These are phyloP conservation scores for Microctenopoma lineatum DNA, from an alignment of 2,797 vertebrate genomes.

Conservation along the genomic window DNA sequence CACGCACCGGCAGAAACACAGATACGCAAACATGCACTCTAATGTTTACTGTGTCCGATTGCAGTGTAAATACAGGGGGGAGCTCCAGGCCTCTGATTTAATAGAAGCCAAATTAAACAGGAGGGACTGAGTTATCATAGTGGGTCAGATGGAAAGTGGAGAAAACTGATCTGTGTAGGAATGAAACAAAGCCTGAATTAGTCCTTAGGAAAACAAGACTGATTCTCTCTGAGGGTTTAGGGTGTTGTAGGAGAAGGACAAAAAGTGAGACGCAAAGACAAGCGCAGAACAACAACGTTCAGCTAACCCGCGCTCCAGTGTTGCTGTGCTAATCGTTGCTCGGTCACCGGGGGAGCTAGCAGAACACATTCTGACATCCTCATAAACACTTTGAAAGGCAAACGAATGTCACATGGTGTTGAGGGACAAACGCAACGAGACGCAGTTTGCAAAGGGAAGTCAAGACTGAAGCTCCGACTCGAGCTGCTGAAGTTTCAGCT, in stretches of 20 bases:
- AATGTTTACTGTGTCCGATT: slow-evolving; percentile 75
- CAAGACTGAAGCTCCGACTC: slow-evolving; percentile 6
- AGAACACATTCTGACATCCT: slow-evolving; percentile 75
- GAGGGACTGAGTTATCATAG: slow-evolving; percentile 64
- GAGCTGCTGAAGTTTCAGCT: slow-evolving; percentile 9
- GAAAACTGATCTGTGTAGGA: slow-evolving; percentile 62
- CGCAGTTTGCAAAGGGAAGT: slow-evolving; percentile 20
- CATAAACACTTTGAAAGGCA: slow-evolving; percentile 73
- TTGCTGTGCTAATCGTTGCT: slow-evolving; percentile 66
- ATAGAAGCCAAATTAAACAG: slow-evolving; percentile 82
- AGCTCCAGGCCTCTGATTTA: slow-evolving; percentile 67
- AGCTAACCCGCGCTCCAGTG: slow-evolving; percentile 48
- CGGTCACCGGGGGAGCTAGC: slow-evolving; percentile 40
- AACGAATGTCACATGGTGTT: slow-evolving; percentile 53
- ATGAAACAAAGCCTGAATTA: slow-evolving; percentile 50
- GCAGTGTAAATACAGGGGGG: slow-evolving; percentile 75
- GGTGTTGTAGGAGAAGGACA: slow-evolving; percentile 28
- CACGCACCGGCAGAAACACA: slow-evolving; percentile 36
- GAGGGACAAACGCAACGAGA: slow-evolving; percentile 52
- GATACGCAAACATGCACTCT: slow-evolving; percentile 64
- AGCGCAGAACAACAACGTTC: slow-evolving; percentile 57
- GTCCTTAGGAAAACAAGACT: slow-evolving; percentile 54
- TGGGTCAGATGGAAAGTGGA: slow-evolving; percentile 53
- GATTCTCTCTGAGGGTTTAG: slow-evolving; percentile 33
- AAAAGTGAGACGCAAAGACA: slow-evolving; percentile 8